Evolutionary conservation across 2,888 invertebrate species (phyloP), one percentile per base, ranked within the genome.

Genomic region (Thumatha senex): DNA sequence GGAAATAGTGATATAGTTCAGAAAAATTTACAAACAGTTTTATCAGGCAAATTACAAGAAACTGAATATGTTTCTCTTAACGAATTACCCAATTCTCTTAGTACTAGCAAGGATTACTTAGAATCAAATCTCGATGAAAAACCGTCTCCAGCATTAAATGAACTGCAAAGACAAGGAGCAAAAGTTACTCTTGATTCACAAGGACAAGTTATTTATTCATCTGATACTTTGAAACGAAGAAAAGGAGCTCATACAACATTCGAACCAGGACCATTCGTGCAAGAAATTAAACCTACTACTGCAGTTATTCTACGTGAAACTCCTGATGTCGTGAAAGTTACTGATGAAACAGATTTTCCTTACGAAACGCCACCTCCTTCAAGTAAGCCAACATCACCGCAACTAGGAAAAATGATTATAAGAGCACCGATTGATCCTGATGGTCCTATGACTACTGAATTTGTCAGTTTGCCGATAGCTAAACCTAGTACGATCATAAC

Each of bases 151-250:
- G 81, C 75, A 5, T 68, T 84, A 53, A 86, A 90, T 54, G 87
- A 89, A 57, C 74, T 88, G 86, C 81, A 93, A 86, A 80, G 83
- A 49, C 94, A 94, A 74, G 96, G 96, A 18, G 96, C 96, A 15
- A 93, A 96, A 73, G 96, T 97, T 36, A 96, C 95, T 33, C 86
- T 97, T 40, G 96, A 97, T 84, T 95, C 97, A 18, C 96, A 96
- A 72, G 98, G 97, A 46, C 96, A 96, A 92, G 96, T 97, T 40
- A 95, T 97, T 55, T 97, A 96, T 85, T 96, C 96, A 58, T 97
- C 97, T 14, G 97, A 97, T 70, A 97, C 97, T 75, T 86, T 97
- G 59, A 95, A 94, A 76, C 92, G 96, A 68, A 92, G 95, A 60
- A 96, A 96, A 91, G 95, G 95, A 54, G 95, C 96, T 12, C 96